Evolutionary conservation across 2,888 invertebrate genomes (phyloP), one percentile per base, ranked within the genome.

Genomic region (Argynnis bischoffii): DNA sequence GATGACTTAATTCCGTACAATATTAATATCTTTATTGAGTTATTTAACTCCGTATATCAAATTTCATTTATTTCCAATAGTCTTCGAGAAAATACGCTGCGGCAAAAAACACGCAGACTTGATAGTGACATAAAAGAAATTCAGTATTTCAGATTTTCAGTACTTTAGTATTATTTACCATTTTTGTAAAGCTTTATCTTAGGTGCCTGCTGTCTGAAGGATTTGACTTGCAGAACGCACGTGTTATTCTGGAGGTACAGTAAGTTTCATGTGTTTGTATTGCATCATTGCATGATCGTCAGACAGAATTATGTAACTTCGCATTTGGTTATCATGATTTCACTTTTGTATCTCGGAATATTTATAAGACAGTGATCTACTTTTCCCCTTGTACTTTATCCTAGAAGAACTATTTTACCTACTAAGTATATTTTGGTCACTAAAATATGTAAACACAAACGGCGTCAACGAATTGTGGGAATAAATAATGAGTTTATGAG

Each of bases 181-280:
- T 35, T 51, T 64, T 50, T 47, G 47, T 14, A 21, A 3, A 31
- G 59, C 31, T 21, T 48, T 72, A 73, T 76, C 74, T 76, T 77
- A 75, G 69, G 64, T 65, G 65, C 69, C 73, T 61, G 47, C 57
- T 64, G 64, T 55, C 63, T 59, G 57, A 53, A 66, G 41, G 6
- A 76, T 77, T 76, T 75, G 74, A 78, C 70, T 78, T 78, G 73
- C 68, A 78, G 72, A 77, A 66, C 63, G 73, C 80, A 81, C 82
- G 73, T 74, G 72, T 78, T 35, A 74, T 79, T 74, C 76, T 74
- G 71, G 69, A 77, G 76, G 74, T 74, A 75, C 74, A 73, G 77
- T 76, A 76, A 78, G 69, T 72, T 70, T 74, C 64, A 68, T 66
- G 72, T 67, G 59, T 69, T 67, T 69, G 72, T 71, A 65, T 79